A percentile compares a stretch with the other conserved stretches of the same genome.
Conservation (phyloP, 2,888 invertebrate genomes). For the Drosophila ustulata region DNA sequence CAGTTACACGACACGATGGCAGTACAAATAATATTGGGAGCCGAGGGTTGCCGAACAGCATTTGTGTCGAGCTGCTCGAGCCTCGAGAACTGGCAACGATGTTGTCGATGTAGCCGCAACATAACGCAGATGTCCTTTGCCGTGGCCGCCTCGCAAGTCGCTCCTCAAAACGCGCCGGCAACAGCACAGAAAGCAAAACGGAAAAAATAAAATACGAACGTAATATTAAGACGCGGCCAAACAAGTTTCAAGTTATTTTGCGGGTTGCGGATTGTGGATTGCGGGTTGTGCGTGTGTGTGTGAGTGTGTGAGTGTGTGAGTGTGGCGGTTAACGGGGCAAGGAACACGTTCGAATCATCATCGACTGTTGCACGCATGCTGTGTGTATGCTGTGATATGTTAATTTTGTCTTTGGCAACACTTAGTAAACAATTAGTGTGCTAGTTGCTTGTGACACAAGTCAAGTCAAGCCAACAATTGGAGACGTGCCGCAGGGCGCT, state of each 20-base stretch:
- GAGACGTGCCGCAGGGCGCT: slow-evolving; percentile 18
- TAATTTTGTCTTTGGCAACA: slow-evolving; percentile 70
- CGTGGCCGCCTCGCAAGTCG: slow-evolving; percentile 65
- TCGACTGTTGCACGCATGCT: slow-evolving; percentile 54
- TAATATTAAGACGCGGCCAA: slow-evolving; percentile 29
- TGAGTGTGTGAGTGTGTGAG: not conserved
- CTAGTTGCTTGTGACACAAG: slow-evolving; percentile 1
- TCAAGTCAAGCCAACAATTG: slow-evolving; percentile 10
- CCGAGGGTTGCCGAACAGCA: slow-evolving; percentile 54
- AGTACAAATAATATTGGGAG: slow-evolving; percentile 11
- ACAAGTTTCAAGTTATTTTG: slow-evolving; percentile 6
- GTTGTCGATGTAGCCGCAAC: slow-evolving; percentile 51
- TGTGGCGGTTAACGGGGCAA: slow-evolving; percentile 6
- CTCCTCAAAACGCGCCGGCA: slow-evolving; percentile 59
- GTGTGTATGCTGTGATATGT: slow-evolving; percentile 73
- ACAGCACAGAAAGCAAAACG: not conserved
- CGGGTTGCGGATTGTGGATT: not conserved
- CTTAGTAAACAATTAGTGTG: slow-evolving; percentile 72
- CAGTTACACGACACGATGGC: not conserved
- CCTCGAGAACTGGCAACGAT: slow-evolving; percentile 17
- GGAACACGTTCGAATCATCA: slow-evolving; percentile 19
- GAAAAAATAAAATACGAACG: slow-evolving; percentile 1
- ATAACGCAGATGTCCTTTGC: slow-evolving; percentile 81
- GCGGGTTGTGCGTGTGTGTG: not conserved
- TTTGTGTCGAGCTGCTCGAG: slow-evolving; percentile 13